A percentile compares a stretch with the other conserved stretches of the same genome.
phyloP scores from a whole-genome alignment of 1,140 invertebrate species.

The Drosophila trapezifrons region DNA sequence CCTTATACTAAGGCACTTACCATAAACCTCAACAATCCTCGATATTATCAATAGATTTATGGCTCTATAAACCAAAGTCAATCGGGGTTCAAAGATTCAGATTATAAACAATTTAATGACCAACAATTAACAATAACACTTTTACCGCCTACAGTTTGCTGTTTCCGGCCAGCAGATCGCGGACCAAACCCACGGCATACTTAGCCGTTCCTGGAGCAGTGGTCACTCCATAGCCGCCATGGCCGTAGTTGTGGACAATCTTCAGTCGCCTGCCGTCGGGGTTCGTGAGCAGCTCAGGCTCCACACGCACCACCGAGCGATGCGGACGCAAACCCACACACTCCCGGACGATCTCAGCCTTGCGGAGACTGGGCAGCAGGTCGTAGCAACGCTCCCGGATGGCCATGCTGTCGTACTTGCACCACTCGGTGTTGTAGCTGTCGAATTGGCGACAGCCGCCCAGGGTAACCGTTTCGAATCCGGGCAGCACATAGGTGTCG shows the following conservation, averaged over 20 bases:
- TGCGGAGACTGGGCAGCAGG: conserved; percentile 89
- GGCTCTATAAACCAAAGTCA: conserved; percentile 9
- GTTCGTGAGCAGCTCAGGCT: conserved; percentile 86
- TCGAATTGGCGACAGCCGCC: conserved; percentile 93
- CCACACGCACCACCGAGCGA: conserved; percentile 90
- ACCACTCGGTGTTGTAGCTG: conserved; percentile 89
- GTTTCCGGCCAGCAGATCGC: conserved; percentile 85
- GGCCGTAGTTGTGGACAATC: conserved; percentile 96
- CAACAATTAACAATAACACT: conserved; percentile 17
- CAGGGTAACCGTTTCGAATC: conserved; percentile 89
- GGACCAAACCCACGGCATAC: conserved; percentile 89
- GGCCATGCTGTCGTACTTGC: conserved; percentile 88
- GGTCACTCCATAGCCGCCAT: conserved; percentile 95
- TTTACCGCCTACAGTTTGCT: conserved; percentile 85
- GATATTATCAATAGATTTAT: conserved; percentile 9
- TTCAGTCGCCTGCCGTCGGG: conserved; percentile 84
- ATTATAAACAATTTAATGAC: conserved; percentile 44
- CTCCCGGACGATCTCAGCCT: conserved; percentile 87
- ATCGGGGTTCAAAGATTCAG: conserved; percentile 34
- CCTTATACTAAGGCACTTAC: background rate
- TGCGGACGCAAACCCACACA: conserved; percentile 92
- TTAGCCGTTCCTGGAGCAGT: conserved; percentile 93
- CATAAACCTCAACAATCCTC: conserved; percentile 19
- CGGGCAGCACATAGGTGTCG: conserved; percentile 94
- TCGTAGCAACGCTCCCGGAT: conserved; percentile 90